phyloP scores from a whole-genome alignment of 1,140 invertebrate species.

The Drosophila rhopaloa region DNA sequence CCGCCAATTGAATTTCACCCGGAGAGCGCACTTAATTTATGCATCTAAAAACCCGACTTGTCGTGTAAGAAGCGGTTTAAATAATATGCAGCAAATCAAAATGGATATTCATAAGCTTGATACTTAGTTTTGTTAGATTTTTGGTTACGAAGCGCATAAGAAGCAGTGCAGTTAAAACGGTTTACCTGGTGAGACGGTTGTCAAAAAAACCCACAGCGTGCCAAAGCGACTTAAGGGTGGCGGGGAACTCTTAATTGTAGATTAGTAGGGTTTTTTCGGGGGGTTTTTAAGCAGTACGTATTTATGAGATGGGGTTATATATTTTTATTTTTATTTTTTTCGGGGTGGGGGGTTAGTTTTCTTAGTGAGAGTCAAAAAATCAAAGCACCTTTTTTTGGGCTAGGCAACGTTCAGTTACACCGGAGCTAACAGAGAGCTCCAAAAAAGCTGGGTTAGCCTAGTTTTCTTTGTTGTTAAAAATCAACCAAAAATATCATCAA shows the following conservation, averaged over 20 bases:
- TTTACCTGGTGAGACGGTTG: constrained; percentile 85
- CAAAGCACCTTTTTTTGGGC: constrained; percentile 63
- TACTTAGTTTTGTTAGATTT: constrained; percentile 37
- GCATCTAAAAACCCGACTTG: constrained; percentile 21
- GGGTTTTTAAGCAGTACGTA: constrained; percentile 55
- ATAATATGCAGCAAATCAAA: constrained; percentile 46
- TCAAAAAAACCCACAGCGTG: constrained; percentile 86
- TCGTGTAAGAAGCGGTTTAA: constrained; percentile 39
- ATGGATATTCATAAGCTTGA: constrained; percentile 32
- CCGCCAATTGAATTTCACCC: constrained; percentile 11
- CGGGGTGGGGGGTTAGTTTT: constrained; percentile 20
- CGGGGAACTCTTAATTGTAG: constrained; percentile 53
- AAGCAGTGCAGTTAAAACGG: constrained; percentile 82
- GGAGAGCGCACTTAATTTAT: constrained; percentile 29
- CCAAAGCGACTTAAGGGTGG: constrained; percentile 86
- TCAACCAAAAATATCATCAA: constrained; percentile 57
- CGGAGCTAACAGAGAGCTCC: constrained; percentile 24
- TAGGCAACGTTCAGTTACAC: constrained; percentile 65
- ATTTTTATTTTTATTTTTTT: constrained; percentile 10
- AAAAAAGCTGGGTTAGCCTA: constrained; percentile 36
- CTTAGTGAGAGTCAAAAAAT: constrained; percentile 67
- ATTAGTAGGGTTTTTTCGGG: constrained; percentile 41
- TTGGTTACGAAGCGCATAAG: constrained; percentile 76
- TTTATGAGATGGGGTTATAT: constrained; percentile 17
- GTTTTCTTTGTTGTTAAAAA: constrained; percentile 46